Percentiles rank a stretch among this genome's conserved stretches.
phyloP scores from a whole-genome alignment of 2,888 invertebrate genomes.

The Mimumesa dahlbomi region DNA sequence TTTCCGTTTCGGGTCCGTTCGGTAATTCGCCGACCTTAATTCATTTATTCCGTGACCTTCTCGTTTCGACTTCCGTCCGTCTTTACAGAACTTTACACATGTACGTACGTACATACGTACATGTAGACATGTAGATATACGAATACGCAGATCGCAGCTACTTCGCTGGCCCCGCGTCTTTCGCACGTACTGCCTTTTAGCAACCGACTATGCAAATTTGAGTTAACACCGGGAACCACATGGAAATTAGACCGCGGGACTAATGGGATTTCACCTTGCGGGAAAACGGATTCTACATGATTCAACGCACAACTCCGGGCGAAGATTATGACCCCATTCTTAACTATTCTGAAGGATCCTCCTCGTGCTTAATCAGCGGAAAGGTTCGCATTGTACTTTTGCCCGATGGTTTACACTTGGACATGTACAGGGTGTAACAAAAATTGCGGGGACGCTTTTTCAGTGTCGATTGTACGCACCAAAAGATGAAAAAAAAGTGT shows the following conservation, averaged over 20 bases:
- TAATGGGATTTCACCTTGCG: slow-evolving; percentile 51
- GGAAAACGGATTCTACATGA: slow-evolving; percentile 38
- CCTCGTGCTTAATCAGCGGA: too few relatives aligned
- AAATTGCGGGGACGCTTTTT: too few relatives aligned
- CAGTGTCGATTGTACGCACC: too few relatives aligned
- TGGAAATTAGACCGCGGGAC: slow-evolving; percentile 33
- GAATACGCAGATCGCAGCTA: slow-evolving; percentile 7
- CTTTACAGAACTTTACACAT: too few relatives aligned
- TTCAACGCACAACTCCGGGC: slow-evolving; percentile 30
- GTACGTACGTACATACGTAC: too few relatives aligned
- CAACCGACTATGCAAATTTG: slow-evolving; percentile 50
- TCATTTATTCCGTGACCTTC: slow-evolving; percentile 19
- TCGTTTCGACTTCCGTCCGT: slow-evolving; percentile 18
- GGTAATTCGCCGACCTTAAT: slow-evolving; percentile 11
- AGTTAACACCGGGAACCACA: slow-evolving; percentile 43
- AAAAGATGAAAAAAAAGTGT: too few relatives aligned
- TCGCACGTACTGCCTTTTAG: slow-evolving; percentile 34
- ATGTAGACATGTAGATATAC: too few relatives aligned
- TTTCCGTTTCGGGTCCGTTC: neutral
- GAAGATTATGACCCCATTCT: slow-evolving; percentile 16
- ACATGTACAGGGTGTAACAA: too few relatives aligned
- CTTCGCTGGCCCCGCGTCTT: slow-evolving; percentile 32
- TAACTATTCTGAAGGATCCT: too few relatives aligned
- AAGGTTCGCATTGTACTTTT: too few relatives aligned
- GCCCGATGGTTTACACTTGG: too few relatives aligned